phyloP scores from a whole-genome alignment of 2,888 invertebrate species.

The Brenthis daphne region DNA sequence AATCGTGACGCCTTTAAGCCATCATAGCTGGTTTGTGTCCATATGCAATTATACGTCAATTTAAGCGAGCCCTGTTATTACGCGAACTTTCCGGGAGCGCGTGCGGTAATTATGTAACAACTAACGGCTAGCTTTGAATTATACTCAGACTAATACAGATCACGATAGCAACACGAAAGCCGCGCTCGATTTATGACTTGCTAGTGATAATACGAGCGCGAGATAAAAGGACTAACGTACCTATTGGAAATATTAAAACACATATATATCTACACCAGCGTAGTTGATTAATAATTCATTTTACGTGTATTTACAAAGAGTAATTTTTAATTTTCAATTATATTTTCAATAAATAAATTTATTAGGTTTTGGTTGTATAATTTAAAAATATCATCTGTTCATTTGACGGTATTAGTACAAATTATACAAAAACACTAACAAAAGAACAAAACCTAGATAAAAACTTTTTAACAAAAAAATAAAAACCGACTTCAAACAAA shows the following conservation, averaged over 20 bases:
- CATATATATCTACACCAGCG: neutral
- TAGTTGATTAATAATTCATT: neutral
- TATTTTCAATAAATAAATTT: neutral
- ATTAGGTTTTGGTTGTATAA: too few species aligned
- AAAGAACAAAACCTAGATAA: neutral
- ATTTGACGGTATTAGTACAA: too few species aligned
- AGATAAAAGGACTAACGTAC: conserved; percentile 47
- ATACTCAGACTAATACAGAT: conserved; percentile 58
- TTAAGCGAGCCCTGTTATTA: conserved; percentile 45
- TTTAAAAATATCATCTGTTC: too few species aligned
- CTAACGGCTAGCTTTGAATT: conserved; percentile 51
- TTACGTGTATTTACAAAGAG: neutral
- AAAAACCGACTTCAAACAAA: too few species aligned
- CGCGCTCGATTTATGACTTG: conserved; percentile 55
- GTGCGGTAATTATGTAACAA: conserved; percentile 55
- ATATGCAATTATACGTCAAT: conserved; percentile 46
- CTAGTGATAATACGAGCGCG: conserved; percentile 48
- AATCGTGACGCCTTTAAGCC: conserved; percentile 28
- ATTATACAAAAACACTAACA: conserved; percentile 9
- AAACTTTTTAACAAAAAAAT: too few species aligned
- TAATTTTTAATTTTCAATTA: neutral
- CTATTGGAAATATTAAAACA: conserved; percentile 28
- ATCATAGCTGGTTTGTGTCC: conserved; percentile 28
- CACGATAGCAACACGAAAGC: conserved; percentile 55
- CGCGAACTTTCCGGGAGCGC: conserved; percentile 50